A percentile compares a stretch with the other conserved stretches of the same genome.
Conservation (phyloP, 2,113 vertebrate species). For the Xiphophorus couchianus region DNA sequence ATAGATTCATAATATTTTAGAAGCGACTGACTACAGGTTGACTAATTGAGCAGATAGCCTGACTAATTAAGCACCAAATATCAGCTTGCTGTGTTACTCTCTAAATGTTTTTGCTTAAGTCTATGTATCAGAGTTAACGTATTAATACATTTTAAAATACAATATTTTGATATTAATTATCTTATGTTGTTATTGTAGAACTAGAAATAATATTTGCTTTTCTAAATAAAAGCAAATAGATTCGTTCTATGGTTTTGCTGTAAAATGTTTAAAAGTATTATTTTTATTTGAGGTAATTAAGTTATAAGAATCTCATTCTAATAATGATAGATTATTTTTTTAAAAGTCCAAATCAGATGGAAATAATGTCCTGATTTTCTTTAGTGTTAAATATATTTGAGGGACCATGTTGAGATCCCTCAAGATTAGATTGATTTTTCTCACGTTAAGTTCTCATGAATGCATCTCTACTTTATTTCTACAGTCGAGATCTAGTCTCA, state of each 20-base stretch:
- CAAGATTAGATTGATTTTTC: neutral
- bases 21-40: too few species aligned
- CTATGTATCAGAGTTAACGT: neutral
- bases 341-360: neutral
- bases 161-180: neutral
- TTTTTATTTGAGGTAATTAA: too few species aligned
- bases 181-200: neutral
- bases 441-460: constrained; percentile 3
- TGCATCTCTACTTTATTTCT: constrained; percentile 38
- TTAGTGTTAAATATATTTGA: neutral
- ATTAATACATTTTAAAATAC: neutral
- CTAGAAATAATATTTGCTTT: neutral
- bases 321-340: neutral
- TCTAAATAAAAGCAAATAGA: neutral
- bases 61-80: too few species aligned
- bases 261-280: neutral
- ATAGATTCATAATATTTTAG: too few species aligned
- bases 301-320: neutral
- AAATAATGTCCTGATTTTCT: neutral
- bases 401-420: neutral
- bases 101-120: neutral
- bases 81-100: neutral
- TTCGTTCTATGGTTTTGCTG: neutral
- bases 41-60: too few species aligned
- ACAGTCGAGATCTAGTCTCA: constrained; percentile 23